Evolutionary conservation across 2,888 invertebrate species (phyloP), one percentile per base, ranked within the genome.

Genomic region (Pollenia griseotomentosa): DNA sequence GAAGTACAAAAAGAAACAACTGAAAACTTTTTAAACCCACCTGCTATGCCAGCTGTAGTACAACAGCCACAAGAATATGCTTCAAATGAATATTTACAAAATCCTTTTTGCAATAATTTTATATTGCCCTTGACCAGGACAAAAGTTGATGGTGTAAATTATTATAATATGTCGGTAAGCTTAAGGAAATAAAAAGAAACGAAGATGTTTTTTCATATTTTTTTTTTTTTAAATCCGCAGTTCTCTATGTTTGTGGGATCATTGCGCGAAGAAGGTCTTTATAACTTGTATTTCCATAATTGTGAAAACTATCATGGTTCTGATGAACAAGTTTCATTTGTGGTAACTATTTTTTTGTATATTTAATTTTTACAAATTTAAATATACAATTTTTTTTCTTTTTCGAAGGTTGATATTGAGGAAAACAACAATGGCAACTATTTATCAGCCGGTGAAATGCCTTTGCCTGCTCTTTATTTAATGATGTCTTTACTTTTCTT

Each of bases 361-460:
- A 42, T 53, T 51, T 44, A 8, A 0, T 10, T 12, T 23, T 23
- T 11, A 61, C 2, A 40, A 5, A 33, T 33, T 33, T 40, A 48
- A 68, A 23, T 23, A 48, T 16, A 14, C 23, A 14, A 8, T 23
- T 0, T 3, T 0, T 3, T 5, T 40, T 61, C 7, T 53, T 44
- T 71, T 1, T 90, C 92, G 7, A 92, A 98, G 97, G 95, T 98
- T 88, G 96, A 97, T 92, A 97, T 99, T 88, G 96, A 96, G 89
- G 98, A 98, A 92, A 97, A 96, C 90, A 98, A 98, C 91, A 95
- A 95, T 73, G 96, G 96, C 51, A 98, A 97, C 92, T 99, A 96
- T 91, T 94, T 99, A 51, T 98, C 99, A 2, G 99, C 99, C 0
- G 99, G 99, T 0, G 98, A 99, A 94, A 98, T 99, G 96, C 99